Base-by-base conservation (phyloP, 2,888 invertebrate species). In the Odontomyia ornata region DNA sequence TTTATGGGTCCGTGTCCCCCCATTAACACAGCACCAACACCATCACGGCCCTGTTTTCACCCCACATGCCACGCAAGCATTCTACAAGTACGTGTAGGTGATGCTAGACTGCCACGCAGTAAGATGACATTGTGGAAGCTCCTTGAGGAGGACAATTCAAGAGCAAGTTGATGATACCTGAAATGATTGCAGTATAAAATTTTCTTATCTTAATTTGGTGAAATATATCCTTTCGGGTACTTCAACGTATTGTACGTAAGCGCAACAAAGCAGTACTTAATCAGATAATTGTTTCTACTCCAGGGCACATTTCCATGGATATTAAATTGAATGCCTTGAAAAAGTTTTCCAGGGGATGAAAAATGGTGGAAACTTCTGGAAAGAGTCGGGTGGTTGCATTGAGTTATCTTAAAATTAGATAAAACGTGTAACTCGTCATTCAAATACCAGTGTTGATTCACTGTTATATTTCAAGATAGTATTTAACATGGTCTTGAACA, bases 151-250 rank as follows among this genome's bases (percentile, higher is more conserved):
- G 18, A 60, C 25, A 23, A 60, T 23, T n/a, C 60, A 60, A 60
- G 60, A 21, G 60, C 21, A 25, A 60, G 60, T 60, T 21, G 60
- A 60, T 23, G 60, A 60, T 13, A 21, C 9, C 60, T 13, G 25
- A 4, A 25, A 18, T 0, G 23, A 18, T n/a, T 13, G 72, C 46
- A n/a, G 11, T 57, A 72, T 72, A 72, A 72, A 72, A 56, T 72
- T 56, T 46, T 47, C 69, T 69, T 69, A 57, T 72, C 72, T 72
- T 72, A 72, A 72, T 57, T 72, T 72, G 56, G 13, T 72, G 46
- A 72, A 72, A 56, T 72, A 72, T 72, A 72, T 72, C 36, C 57
- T 46, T 57, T 52, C 13, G 57, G 47, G 21, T 30, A 15, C 15
- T 47, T 36, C 36, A 36, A 36, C 36, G 36, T 36, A 36, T 36